phyloP scores from a whole-genome alignment of 64 coral and sea anemone genomes.

The Stylophora pistillata region DNA sequence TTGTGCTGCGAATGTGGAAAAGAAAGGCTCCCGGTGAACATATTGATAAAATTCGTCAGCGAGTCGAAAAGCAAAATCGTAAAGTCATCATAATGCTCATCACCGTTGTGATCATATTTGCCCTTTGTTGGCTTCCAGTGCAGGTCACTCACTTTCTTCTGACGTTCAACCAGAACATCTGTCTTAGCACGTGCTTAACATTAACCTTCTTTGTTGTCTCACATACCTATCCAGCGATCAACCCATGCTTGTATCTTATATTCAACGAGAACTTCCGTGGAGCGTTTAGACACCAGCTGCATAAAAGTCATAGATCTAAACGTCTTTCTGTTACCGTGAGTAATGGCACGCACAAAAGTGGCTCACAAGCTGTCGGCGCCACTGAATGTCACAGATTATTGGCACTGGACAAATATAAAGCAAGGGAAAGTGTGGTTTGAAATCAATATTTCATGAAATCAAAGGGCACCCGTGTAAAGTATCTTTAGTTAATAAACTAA shows the following conservation, averaged over 20 bases:
- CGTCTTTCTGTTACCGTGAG: neutral
- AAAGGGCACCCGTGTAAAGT: no score
- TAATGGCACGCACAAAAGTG: neutral
- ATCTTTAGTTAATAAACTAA: neutral
- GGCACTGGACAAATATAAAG: neutral
- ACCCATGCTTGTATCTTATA: conserved; percentile 50
- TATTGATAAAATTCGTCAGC: conserved; percentile 3
- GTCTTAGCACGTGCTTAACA: conserved; percentile 1
- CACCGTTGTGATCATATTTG: conserved; percentile 48
- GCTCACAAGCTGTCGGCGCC: neutral
- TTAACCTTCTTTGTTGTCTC: conserved; percentile 36
- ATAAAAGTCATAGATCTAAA: neutral
- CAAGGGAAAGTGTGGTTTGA: neutral
- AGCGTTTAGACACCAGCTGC: neutral
- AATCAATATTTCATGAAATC: neutral
- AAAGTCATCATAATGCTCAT: conserved; percentile 41
- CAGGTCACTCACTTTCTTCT: conserved; percentile 55
- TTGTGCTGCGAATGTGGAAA: conserved; percentile 31
- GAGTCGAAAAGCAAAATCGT: conserved; percentile 30
- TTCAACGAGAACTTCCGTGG: conserved; percentile 42
- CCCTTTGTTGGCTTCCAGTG: conserved; percentile 60
- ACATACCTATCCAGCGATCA: conserved; percentile 41
- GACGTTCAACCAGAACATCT: conserved; percentile 30
- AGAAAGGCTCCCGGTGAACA: conserved; percentile 13
- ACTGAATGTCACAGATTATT: neutral